Base-by-base conservation (phyloP, 2,797 vertebrate genomes). In the Rhabdophis nuchalis region DNA sequence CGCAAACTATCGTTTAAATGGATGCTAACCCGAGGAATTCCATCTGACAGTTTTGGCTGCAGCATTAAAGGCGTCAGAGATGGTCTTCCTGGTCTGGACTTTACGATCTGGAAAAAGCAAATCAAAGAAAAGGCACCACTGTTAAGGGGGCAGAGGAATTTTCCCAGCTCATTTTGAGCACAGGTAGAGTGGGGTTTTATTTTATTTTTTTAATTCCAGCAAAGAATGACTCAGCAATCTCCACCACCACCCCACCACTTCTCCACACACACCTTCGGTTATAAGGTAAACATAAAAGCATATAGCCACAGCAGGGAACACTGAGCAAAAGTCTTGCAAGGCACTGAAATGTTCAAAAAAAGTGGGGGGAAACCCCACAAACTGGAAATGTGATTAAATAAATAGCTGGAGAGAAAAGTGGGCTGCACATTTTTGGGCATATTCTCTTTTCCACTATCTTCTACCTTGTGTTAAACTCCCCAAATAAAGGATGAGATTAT, bases 101-200 rank as follows among this genome's bases (percentile, higher is more conserved):
- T 98, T 93, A 96, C 97, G 94, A 97, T 95, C 98, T 98, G 95
- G 92, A 94, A 91, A 32, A 29, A 14, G 89, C 58, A 72, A 86
- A 88, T 89, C 56, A 92, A 90, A 91, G 14, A 85, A 94, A 77
- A 94, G 5, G 5, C 41, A 87, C 92, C 93, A 0, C 90, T 12
- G 89, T 36, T 64, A 88, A 93, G 68, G 68, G 68, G 23, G 58
- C 36, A 82, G 82, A 93, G 32, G 82, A 93, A 64, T 41, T 64
- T 92, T 85, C 92, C 89, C 90, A 94, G 60, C 64, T 86, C 91
- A 93, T 13, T 92, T 89, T 72, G 64, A 92, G 91, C 90, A 29
- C 60, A 93, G 88, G 93, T 94, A 90, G 50, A 32, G 4, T 72
- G 52, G 10, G 6, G 46, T 82, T 46, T 23, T 60, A 50, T 25